Evolutionary conservation across 2,888 invertebrate species (phyloP), one percentile per base, ranked within the genome.

Genomic region (Pharmacophagus antenor): DNA sequence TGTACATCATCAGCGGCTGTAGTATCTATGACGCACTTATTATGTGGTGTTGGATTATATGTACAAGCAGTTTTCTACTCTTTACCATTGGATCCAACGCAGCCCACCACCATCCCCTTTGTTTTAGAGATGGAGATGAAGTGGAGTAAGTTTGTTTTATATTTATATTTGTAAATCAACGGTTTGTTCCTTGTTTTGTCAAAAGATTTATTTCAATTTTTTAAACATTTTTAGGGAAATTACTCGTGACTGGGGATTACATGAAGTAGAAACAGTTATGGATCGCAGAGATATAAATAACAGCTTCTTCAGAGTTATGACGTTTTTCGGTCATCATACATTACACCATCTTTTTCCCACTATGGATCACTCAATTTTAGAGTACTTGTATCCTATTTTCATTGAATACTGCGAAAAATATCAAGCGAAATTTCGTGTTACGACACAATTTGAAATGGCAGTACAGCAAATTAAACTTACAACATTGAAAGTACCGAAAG

Each of bases 271-370:
- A 74, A 93, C 96, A 0, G 94, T 95, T 0, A 92, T 94, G 71
- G 96, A 95, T 73, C 92, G 96, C 37, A 87, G 87, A 2, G 94
- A 95, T 61, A 88, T 95, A 27, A 93, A 93, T 52, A 91, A 92
- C 6, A 93, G 91, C 12, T 85, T 92, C 27, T 94, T 95, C 72
- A 81, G 93, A 59, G 92, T 93, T 4, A 79, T 96, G 69, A 94
- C 94, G 0, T 92, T 93, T 71, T 96, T 95, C 68, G 96, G 96
- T 0, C 93, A 95, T 60, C 96, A 97, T 72, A 88, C 92, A 0
- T 84, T 96, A 6, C 96, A 97, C 76, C 96, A 96, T 80, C 82
- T 96, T 21, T 94, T 96, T 69, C 96, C 96, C 0, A 95, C 95
- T 0, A 71, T 96, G 5, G 96, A 96, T 76, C 96, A 96, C 71